Base-by-base conservation (phyloP, 2,888 invertebrate genomes). In the Atethmia centrago region DNA sequence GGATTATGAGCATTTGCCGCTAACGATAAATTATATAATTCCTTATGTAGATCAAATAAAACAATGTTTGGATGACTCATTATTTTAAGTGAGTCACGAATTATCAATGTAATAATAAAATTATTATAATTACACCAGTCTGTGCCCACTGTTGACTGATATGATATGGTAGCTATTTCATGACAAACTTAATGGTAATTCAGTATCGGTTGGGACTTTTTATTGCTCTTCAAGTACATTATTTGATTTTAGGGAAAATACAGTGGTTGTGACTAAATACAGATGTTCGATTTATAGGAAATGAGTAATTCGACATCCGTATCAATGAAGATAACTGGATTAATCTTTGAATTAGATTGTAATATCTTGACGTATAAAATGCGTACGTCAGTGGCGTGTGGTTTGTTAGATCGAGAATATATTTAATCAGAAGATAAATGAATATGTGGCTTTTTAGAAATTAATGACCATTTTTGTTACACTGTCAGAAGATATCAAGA, bases 31-130 rank as follows among this genome's bases (percentile, higher is more conserved):
- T 42, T 55, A 47, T 31, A 47, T 25, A 74, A 63, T 16, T 31
- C 21, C 21, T 31, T 40, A 40, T 14, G 1, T 40, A 71, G 63
- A 72, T 64, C 28, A 64, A 53, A 49, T 74, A 47, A 61, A 76
- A 81, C 58, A 74, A 77, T 83, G 80, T 87, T 72, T 28, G 28
- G 75, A 87, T 93, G 93, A 93, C 62, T 94, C 92, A 94, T 89
- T 85, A 71, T 72, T 63, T 49, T 62, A 58, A 76, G 36, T 93
- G 91, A 92, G 77, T 93, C 92, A 93, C 77, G 7, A 69, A 72
- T 92, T 93, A 93, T 93, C 92, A 90, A 82, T 86, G 76, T 78
- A 83, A 86, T 88, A 90, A 90, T 88, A 88, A 86, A 86, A 87
- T 87, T 82, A 80, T 87, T 88, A 86, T 90, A 90, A 91, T 89